These are phyloP conservation scores for Ectropis grisescens DNA, from an alignment of 1,140 invertebrate genomes.

Conservation along the genomic window DNA sequence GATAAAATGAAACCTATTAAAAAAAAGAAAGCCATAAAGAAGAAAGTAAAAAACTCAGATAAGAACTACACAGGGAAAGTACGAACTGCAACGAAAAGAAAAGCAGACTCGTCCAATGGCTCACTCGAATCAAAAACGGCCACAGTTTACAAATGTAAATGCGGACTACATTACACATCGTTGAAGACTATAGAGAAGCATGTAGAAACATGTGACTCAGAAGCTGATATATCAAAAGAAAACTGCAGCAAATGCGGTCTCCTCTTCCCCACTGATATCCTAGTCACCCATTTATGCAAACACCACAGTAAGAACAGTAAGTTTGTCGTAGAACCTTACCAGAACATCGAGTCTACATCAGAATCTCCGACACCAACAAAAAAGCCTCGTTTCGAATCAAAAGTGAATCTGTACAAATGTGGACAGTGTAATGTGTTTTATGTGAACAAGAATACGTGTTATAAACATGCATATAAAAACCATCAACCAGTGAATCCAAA, in stretches of 20 bases:
- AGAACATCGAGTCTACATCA: neutral
- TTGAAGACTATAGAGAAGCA: slow-evolving; percentile 9
- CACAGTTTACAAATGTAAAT: slow-evolving; percentile 9
- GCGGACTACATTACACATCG: slow-evolving; percentile 13
- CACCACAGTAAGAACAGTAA: slow-evolving; percentile 9
- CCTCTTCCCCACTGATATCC: slow-evolving; percentile 10
- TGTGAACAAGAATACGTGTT: slow-evolving; percentile 3
- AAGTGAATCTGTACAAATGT: slow-evolving; percentile 13
- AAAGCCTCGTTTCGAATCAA: neutral
- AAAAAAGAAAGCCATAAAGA: no score
- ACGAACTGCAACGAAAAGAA: no score
- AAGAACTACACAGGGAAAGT: no score
- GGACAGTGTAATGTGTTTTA: slow-evolving; percentile 14
- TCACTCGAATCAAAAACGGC: neutral
- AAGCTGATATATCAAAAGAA: slow-evolving; percentile 4
- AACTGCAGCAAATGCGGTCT: slow-evolving; percentile 16
- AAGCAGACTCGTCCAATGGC: no score
- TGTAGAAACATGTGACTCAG: neutral
- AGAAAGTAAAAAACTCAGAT: no score
- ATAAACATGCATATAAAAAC: slow-evolving; percentile 4
- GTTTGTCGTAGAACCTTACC: neutral
- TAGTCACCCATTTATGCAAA: slow-evolving; percentile 14
- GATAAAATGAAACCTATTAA: no score
- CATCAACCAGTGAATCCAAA: slow-evolving; percentile 9
- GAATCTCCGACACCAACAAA: slow-evolving; percentile 1